A percentile compares a stretch with the other conserved stretches of the same genome.
Evolutionary conservation across 1,140 invertebrate genomes (phyloP).

Genomic region (Drosophila kanapiae): DNA sequence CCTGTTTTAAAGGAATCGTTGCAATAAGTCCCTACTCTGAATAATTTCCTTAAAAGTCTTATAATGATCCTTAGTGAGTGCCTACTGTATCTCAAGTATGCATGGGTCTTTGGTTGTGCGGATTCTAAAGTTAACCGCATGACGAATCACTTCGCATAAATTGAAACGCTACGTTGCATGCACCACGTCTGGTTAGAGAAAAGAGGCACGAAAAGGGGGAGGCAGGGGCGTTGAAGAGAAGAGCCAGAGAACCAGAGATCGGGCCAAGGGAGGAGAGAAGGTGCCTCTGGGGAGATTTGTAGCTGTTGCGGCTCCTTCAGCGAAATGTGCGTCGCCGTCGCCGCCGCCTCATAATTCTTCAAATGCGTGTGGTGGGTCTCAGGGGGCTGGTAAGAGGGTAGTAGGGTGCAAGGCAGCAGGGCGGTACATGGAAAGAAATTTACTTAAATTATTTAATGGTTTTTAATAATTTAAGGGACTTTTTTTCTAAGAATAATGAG

Average conservation of each 20-base stretch:
- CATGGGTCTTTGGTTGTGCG: slow-evolving; percentile 55
- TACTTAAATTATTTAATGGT: accelerated
- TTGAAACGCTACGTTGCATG: slow-evolving; percentile 82
- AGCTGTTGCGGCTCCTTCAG: slow-evolving; percentile 63
- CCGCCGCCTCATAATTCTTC: slow-evolving; percentile 78
- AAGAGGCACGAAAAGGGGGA: slow-evolving; percentile 21
- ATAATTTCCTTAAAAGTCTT: not conserved
- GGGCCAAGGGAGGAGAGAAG: no score
- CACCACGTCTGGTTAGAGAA: slow-evolving; percentile 63
- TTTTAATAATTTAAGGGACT: not conserved
- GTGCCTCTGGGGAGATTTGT: slow-evolving; percentile 45
- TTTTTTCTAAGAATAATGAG: not conserved
- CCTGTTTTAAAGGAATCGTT: not conserved
- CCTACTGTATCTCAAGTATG: slow-evolving; percentile 43
- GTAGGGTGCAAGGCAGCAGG: slow-evolving; percentile 9
- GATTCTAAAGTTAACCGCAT: slow-evolving; percentile 83
- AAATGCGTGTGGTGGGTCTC: slow-evolving; percentile 72
- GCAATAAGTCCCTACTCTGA: not conserved
- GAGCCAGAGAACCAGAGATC: no score
- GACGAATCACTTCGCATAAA: slow-evolving; percentile 83
- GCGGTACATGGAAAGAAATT: not conserved
- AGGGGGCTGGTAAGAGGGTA: slow-evolving; percentile 40
- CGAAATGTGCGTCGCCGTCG: slow-evolving; percentile 72
- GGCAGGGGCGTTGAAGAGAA: not conserved
- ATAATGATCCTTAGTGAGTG: not conserved